These are phyloP conservation scores for Drosophila acutilabella DNA, from an alignment of 2,888 invertebrate genomes.

Conservation along the genomic window DNA sequence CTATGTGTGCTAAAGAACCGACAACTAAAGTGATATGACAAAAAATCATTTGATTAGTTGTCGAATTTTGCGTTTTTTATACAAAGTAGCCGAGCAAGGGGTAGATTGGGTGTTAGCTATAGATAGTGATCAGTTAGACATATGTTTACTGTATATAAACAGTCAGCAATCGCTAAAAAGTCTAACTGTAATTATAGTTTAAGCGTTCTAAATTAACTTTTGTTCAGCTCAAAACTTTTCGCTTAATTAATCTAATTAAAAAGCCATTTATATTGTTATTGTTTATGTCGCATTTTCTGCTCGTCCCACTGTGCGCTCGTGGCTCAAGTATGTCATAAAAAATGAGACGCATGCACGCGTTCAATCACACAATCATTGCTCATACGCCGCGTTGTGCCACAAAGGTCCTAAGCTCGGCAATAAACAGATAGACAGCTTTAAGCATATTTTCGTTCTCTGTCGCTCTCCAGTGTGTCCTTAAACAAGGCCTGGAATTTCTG, in stretches of 20 bases:
- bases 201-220: background rate
- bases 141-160: background rate
- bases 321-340: constrained; percentile 20
- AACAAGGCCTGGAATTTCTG: background rate
- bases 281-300: background rate
- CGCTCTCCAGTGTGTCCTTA: background rate
- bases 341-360: constrained; percentile 7
- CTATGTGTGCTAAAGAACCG: constrained; percentile 1
- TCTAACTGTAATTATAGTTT: background rate
- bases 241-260: constrained; percentile 15
- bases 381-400: constrained; percentile 52
- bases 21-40: constrained; percentile 1
- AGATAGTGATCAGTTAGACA: too few relatives aligned
- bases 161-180: background rate
- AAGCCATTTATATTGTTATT: constrained; percentile 16
- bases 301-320: constrained; percentile 20
- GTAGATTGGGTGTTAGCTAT: background rate
- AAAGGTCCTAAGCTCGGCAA: constrained; percentile 15
- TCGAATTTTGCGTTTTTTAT: background rate
- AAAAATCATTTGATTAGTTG: constrained; percentile 1
- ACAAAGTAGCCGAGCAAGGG: background rate
- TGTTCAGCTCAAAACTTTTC: background rate
- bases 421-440: constrained; percentile 40
- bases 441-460: constrained; percentile 16
- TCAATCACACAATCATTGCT: constrained; percentile 48